These are phyloP conservation scores for Dyspetes luteomarginatus DNA, from an alignment of 2,888 invertebrate genomes.

Conservation along the genomic window DNA sequence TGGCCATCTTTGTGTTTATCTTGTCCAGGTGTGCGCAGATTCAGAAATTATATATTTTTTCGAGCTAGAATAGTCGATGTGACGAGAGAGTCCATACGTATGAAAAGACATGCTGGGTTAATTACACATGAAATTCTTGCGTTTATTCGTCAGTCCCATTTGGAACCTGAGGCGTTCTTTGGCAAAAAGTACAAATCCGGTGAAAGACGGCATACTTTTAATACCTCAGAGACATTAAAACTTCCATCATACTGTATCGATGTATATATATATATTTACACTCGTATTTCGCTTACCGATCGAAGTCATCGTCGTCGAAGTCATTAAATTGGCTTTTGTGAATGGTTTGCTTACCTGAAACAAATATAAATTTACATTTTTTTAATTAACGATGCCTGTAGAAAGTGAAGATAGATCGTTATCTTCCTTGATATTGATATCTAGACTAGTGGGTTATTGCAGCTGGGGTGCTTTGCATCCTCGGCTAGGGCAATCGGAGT, in stretches of 20 bases:
- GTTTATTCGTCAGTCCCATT: constrained; percentile 23
- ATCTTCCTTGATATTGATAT: too few relatives aligned
- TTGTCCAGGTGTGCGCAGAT: background rate
- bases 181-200: constrained; percentile 3
- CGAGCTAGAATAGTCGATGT: too few relatives aligned
- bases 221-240: too few relatives aligned
- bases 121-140: constrained; percentile 30
- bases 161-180: constrained; percentile 13
- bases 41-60: constrained; percentile 18
- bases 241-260: background rate
- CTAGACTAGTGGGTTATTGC: too few relatives aligned
- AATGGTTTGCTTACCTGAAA: constrained; percentile 59
- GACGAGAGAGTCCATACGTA: background rate
- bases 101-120: constrained; percentile 22
- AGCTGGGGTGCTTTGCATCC: too few relatives aligned
- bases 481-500: too few relatives aligned
- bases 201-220: background rate
- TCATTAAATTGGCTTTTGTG: background rate
- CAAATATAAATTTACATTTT: constrained; percentile 42
- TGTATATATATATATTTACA: background rate
- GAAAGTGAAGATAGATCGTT: too few relatives aligned
- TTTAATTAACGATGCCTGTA: too few relatives aligned
- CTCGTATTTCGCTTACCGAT: constrained; percentile 43
- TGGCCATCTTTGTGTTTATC: background rate
- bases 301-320: background rate